Base-by-base conservation (phyloP, 2,113 vertebrate species). In the Chaetura pelagica region DNA sequence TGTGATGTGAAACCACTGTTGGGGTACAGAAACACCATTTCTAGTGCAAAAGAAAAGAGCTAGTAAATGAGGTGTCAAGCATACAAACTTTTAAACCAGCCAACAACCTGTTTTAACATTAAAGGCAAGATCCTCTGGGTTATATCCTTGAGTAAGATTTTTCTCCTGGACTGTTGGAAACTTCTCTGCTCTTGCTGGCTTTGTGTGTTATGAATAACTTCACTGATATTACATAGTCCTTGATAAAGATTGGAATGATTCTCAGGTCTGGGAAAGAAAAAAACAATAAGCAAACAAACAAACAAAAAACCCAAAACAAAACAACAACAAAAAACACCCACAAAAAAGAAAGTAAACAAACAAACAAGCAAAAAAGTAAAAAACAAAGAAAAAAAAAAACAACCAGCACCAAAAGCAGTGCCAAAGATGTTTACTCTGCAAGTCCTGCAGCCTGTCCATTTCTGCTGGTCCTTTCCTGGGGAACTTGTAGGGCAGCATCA, bases 71-170 rank as follows among this genome's bases (percentile, higher is more conserved):
- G 13, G 1, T 1, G 3, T 4, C 21, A 19, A 13, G 12, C 8
- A 84, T 84, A 82, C 3, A 75, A 68, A 38, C 38, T 38, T 38
- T 38, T 66, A 63, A 87, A 72, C 5, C 21, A 54, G 13, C 4
- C 78, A 61, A 75, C 6, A 81, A 49, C 4, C 11, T 68, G 6
- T 2, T 66, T 62, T 57, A 3, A 0, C 1, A 0, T 46, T 69
- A 19, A 7, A 69, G 73, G 10, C 16, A 64, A 79, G 84, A 57
- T 12, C 9, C 3, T 4, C 10, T 17, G 21, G 4, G 5, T 81
- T 72, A 61, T 21, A 52, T 27, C 64, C n/a, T 48, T 55, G 18
- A 69, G 51, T 12, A 68, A 90, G 22, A 13, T 4, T 81, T 71
- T 64, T 64, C 34, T 71, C 34, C 64, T 63, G 22, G 12, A 12